Conservation (phyloP, 2,888 invertebrate genomes). For the Psylliodes chrysocephalus region DNA sequence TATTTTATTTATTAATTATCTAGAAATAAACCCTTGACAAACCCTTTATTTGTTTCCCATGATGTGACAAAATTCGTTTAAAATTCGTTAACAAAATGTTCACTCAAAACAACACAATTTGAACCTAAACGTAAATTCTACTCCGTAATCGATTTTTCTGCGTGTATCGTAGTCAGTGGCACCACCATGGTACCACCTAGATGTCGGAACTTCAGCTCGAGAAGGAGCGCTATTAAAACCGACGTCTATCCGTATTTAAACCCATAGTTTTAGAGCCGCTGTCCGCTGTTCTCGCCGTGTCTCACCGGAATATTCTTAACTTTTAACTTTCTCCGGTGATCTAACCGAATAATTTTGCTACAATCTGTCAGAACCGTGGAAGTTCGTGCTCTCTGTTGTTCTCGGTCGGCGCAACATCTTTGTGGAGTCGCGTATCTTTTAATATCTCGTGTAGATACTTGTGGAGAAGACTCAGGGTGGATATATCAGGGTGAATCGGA, state of each 20-base stretch:
- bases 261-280: conserved; percentile 26
- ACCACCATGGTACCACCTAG: too few species aligned
- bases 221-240: conserved; percentile 28
- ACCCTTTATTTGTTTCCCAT: too few species aligned
- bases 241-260: neutral
- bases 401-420: conserved; percentile 25
- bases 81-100: too few species aligned
- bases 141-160: too few species aligned
- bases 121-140: too few species aligned
- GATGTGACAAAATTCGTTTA: too few species aligned
- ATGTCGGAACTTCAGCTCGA: neutral
- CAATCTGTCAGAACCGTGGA: conserved; percentile 23
- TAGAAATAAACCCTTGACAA: too few species aligned
- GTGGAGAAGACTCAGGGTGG: conserved; percentile 8
- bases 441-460: conserved; percentile 3
- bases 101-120: too few species aligned
- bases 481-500: neutral
- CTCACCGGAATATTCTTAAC: conserved; percentile 26
- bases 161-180: neutral
- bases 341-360: conserved; percentile 25
- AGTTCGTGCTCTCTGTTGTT: conserved; percentile 21
- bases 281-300: too few species aligned
- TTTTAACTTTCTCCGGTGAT: conserved; percentile 31
- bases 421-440: conserved; percentile 8
- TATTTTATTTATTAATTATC: too few species aligned